Evolutionary conservation across 2,797 vertebrate genomes (phyloP).

Genomic region (Acanthurus lineatus): DNA sequence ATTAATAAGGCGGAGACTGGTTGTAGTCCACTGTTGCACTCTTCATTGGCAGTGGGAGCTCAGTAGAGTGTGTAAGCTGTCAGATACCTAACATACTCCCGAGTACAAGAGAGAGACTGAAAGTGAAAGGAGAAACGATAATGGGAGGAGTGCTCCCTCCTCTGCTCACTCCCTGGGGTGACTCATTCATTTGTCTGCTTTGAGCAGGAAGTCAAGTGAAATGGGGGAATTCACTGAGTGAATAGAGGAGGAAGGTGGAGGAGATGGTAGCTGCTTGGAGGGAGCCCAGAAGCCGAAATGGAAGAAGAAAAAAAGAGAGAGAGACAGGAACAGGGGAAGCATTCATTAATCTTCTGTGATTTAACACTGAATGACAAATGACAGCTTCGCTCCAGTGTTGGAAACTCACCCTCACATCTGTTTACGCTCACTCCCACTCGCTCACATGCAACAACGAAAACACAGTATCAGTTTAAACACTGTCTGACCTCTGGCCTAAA

Average conservation of each 20-base stretch:
- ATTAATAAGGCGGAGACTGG: constrained; percentile 72
- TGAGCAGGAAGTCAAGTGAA: constrained; percentile 66
- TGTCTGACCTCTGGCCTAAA: constrained; percentile 5
- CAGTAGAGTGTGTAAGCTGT: constrained; percentile 48
- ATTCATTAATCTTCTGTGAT: constrained; percentile 60
- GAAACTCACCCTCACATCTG: constrained; percentile 48
- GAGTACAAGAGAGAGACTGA: constrained; percentile 26
- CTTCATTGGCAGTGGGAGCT: constrained; percentile 38
- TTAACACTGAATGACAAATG: constrained; percentile 62
- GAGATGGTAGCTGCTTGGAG: constrained; percentile 29
- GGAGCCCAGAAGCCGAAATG: constrained; percentile 33
- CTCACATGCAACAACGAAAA: constrained; percentile 13
- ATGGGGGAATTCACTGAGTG: constrained; percentile 37
- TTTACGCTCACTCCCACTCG: constrained; percentile 10
- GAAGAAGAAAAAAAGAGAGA: constrained; percentile 20
- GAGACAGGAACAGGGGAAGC: constrained; percentile 48
- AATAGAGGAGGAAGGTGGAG: constrained; percentile 40
- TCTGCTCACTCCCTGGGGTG: constrained; percentile 54
- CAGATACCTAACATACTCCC: constrained; percentile 33
- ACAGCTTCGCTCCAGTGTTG: constrained; percentile 56
- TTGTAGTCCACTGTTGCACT: constrained; percentile 38
- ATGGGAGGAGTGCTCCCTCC: constrained; percentile 45
- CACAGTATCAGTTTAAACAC: constrained; percentile 26
- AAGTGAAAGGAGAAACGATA: constrained; percentile 55
- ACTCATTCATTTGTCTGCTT: constrained; percentile 62